Percentiles rank a stretch among this genome's conserved stretches.
phyloP scores from a whole-genome alignment of 2,888 invertebrate genomes.

The Philopedon plagiatum region DNA sequence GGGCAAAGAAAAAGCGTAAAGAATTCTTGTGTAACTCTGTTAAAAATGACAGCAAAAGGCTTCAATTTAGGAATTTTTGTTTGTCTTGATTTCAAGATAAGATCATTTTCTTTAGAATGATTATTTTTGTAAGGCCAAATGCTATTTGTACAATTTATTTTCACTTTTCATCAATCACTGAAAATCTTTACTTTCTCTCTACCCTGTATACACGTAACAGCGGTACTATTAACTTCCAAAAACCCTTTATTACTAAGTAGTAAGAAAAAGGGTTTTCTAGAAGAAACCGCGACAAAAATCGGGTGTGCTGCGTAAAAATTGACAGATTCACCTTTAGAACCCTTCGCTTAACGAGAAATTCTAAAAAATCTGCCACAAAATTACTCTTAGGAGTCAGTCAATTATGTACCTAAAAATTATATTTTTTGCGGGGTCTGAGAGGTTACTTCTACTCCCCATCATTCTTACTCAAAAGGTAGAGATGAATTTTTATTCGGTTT shows the following conservation, averaged over 20 bases:
- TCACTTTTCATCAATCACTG: no score
- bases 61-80: no score
- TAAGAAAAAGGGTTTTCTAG: conserved; percentile 29
- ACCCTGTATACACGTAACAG: not conserved
- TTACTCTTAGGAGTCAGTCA: conserved; percentile 53
- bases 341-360: conserved; percentile 15
- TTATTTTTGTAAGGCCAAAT: no score
- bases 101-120: no score
- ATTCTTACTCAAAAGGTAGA: not conserved
- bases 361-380: conserved; percentile 58
- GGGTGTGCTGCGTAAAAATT: conserved; percentile 58
- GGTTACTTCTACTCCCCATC: not conserved
- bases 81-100: no score
- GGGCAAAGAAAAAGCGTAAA: not conserved
- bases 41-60: no score
- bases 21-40: not conserved
- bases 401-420: conserved; percentile 37
- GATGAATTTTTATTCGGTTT: no score
- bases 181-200: not conserved
- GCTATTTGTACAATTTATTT: no score
- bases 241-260: not conserved
- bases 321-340: conserved; percentile 55
- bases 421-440: conserved; percentile 39
- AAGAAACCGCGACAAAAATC: conserved; percentile 55
- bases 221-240: not conserved